Evolutionary conservation across 2,113 vertebrate genomes (phyloP), one percentile per base, ranked within the genome.

Genomic region (Arothron firmamentum): DNA sequence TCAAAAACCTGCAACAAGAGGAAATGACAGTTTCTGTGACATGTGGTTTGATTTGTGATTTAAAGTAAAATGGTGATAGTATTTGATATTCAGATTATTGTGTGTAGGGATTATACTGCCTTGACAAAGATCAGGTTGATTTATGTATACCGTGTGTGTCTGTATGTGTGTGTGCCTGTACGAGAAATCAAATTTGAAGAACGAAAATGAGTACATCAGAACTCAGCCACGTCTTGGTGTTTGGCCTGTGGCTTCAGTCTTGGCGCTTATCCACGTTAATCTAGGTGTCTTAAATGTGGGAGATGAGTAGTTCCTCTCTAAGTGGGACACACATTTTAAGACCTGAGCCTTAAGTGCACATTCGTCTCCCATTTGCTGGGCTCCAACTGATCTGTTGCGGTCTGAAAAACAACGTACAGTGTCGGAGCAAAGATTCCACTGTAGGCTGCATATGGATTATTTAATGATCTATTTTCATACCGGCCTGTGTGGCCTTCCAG

Each of bases 261-360:
- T 90, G 86, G 80, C 78, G 54, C 74, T 90, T 87, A 86, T 88
- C 88, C 87, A 86, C 72, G 81, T 86, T 89, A 88, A 89, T 90
- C 87, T 88, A 83, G 75, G 82, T 87, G 85, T 83, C 81, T 87
- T 88, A 87, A 85, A 84, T 81, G 85, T 77, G 72, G 67, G 59
- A 85, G 81, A 83, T 78, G 81, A 86, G 71, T 72, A 65, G 53
- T 65, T 74, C 70, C 51, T 66, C 71, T 81, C 72, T 79, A 83
- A 85, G 64, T 81, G 81, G 84, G 85, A 85, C 79, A 76, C 67
- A 78, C 72, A 79, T 60, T 80, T 80, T 81, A 78, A 78, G 67
- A 53, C 60, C 69, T 78, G 65, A 78, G 80, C 59, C 59, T 74
- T 45, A 77, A 80, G 61, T 77, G 75, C 43, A 63, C 75, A 75